These are phyloP conservation scores for Alosa sapidissima DNA, from an alignment of 2,797 vertebrate species.

Conservation along the genomic window DNA sequence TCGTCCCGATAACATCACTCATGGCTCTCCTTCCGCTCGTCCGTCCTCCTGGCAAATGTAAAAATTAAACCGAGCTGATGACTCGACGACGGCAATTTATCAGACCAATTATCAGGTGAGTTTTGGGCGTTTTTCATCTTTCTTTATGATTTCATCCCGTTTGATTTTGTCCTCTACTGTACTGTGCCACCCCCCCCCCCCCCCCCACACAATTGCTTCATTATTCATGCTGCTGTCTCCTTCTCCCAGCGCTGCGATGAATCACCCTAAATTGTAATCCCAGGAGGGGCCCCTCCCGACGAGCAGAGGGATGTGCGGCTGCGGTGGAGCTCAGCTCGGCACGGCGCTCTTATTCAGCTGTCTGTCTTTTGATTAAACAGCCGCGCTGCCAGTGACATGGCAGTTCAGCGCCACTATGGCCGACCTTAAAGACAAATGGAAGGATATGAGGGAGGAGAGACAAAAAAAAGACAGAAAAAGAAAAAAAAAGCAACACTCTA, in stretches of 20 bases:
- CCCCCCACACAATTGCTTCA: constrained; percentile 62
- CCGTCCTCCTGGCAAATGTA: constrained; percentile 16
- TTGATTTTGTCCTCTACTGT: constrained; percentile 58
- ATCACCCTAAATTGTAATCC: constrained; percentile 65
- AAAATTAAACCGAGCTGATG: constrained; percentile 22
- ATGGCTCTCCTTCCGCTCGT: not conserved
- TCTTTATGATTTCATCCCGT: constrained; percentile 47
- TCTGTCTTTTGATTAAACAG: constrained; percentile 65
- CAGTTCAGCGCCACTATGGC: constrained; percentile 49
- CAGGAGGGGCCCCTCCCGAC: constrained; percentile 58
- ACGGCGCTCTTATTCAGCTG: constrained; percentile 46
- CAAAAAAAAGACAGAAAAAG: not conserved
- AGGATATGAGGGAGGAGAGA: not conserved
- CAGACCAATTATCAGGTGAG: constrained; percentile 62
- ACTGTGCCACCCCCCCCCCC: constrained; percentile 28
- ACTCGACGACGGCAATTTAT: constrained; percentile 54
- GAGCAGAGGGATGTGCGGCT: constrained; percentile 58
- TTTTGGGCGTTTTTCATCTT: constrained; percentile 51
- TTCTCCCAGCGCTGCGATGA: constrained; percentile 65
- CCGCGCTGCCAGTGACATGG: constrained; percentile 51
- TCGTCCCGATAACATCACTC: constrained; percentile 7
- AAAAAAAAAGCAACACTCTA: not conserved
- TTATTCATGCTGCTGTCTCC: constrained; percentile 70
- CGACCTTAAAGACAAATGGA: constrained; percentile 57
- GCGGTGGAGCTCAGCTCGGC: not conserved